Evolutionary conservation across 2,888 invertebrate species (phyloP).

Genomic region (Xanthorhoe spadicearia): DNA sequence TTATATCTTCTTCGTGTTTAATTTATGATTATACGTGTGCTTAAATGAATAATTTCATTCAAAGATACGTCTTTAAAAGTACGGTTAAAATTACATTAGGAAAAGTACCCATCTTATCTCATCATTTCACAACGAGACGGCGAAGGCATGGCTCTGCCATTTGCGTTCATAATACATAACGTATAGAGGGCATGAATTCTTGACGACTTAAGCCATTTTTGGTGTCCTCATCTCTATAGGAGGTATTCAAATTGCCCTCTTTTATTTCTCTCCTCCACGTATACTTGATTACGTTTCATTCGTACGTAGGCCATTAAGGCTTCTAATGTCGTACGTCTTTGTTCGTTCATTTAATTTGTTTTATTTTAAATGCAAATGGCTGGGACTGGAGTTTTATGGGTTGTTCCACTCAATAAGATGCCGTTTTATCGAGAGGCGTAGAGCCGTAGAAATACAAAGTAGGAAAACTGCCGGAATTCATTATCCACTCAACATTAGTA

Average conservation of each 20-base stretch:
- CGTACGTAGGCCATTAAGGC: constrained; percentile 37
- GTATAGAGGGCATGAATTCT: constrained; percentile 37
- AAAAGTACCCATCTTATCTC: constrained; percentile 19
- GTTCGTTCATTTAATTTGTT: constrained; percentile 40
- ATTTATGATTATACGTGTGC: too few relatives aligned
- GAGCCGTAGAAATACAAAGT: not conserved
- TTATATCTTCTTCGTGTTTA: too few relatives aligned
- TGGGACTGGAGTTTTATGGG: constrained; percentile 33
- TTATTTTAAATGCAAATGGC: constrained; percentile 39
- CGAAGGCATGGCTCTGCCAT: constrained; percentile 22
- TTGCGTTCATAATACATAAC: constrained; percentile 42
- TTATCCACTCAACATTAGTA: not conserved
- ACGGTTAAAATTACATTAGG: constrained; percentile 13
- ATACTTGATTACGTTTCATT: constrained; percentile 42
- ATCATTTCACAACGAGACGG: constrained; percentile 28
- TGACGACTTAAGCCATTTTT: constrained; percentile 36
- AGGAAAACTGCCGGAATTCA: not conserved
- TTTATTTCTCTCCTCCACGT: constrained; percentile 39
- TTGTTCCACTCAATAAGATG: constrained; percentile 31
- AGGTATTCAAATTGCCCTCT: constrained; percentile 36
- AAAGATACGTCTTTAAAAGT: constrained; percentile 1
- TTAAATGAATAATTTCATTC: not conserved
- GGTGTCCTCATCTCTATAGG: constrained; percentile 33
- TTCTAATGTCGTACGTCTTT: constrained; percentile 36
- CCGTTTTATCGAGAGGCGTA: constrained; percentile 15